Conservation (phyloP, 2,797 vertebrate genomes). For the Triplophysa yarkandensis region DNA sequence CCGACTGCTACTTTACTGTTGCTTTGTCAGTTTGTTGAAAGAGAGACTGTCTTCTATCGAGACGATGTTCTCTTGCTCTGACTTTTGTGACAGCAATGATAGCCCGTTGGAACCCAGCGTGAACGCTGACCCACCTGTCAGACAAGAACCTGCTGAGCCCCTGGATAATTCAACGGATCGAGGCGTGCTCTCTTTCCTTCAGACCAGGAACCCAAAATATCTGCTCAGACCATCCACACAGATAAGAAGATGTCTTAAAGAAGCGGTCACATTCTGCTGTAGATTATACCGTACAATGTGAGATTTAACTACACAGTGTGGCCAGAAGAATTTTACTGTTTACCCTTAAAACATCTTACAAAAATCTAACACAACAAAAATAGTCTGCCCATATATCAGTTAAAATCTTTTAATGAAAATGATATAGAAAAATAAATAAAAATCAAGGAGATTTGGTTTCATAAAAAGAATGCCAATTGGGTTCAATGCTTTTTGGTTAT, state of each 20-base stretch:
- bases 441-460: too few species aligned
- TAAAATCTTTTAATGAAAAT: too few species aligned
- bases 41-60: not conserved
- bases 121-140: conserved; percentile 44
- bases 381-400: too few species aligned
- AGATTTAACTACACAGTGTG: too few species aligned
- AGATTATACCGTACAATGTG: not conserved
- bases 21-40: conserved; percentile 31
- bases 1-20: conserved; percentile 40
- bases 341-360: too few species aligned
- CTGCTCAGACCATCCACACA: conserved; percentile 56
- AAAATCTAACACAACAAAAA: too few species aligned
- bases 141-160: conserved; percentile 63
- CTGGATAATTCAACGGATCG: conserved; percentile 61
- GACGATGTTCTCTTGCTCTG: not conserved
- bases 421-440: too few species aligned
- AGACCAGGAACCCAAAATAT: conserved; percentile 47
- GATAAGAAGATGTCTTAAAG: conserved; percentile 1
- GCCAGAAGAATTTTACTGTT: too few species aligned
- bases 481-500: too few species aligned
- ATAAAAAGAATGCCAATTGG: too few species aligned
- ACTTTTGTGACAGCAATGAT: conserved; percentile 23
- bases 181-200: conserved; percentile 64
- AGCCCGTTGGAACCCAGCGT: conserved; percentile 31
- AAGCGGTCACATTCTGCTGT: not conserved